Conservation (phyloP, 64 coral and sea anemone genomes). For the Stichodactyla mertensii region DNA sequence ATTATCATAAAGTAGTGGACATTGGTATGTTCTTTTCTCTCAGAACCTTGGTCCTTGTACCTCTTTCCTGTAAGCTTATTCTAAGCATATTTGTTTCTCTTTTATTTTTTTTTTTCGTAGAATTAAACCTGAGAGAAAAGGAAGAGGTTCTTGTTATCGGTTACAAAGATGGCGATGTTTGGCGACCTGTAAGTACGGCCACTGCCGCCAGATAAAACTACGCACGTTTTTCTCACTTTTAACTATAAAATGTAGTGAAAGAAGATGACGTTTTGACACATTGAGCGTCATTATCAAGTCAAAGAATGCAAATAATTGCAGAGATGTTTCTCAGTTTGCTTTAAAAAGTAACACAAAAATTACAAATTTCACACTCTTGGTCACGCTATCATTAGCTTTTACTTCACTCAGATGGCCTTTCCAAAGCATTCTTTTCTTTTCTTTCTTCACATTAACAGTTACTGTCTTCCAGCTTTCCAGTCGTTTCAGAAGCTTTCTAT, state of each 20-base stretch:
- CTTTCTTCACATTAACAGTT: not conserved
- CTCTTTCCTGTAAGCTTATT: not conserved
- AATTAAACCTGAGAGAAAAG: slow-evolving; percentile 69
- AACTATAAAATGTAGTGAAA: too few species aligned
- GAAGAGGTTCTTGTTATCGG: slow-evolving; percentile 90
- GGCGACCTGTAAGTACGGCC: slow-evolving; percentile 73
- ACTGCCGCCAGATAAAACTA: not conserved
- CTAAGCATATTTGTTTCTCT: not conserved
- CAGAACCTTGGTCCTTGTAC: not conserved
- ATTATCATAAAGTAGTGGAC: slow-evolving; percentile 62
- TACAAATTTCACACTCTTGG: too few species aligned
- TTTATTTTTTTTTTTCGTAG: slow-evolving; percentile 18
- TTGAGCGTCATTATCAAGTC: too few species aligned
- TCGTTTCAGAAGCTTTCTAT: not conserved
- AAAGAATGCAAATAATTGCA: too few species aligned
- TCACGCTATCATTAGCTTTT: too few species aligned
- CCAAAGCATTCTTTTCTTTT: not conserved
- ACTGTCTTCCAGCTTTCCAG: too few species aligned
- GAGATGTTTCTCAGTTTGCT: too few species aligned
- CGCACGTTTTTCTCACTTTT: too few species aligned
- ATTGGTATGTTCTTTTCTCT: slow-evolving; percentile 32
- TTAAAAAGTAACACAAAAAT: too few species aligned
- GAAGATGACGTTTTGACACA: too few species aligned
- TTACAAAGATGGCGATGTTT: slow-evolving; percentile 63
- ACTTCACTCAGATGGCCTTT: too few species aligned